These are phyloP conservation scores for Notiomystis cincta DNA, from an alignment of 2,113 vertebrate species.

Conservation along the genomic window DNA sequence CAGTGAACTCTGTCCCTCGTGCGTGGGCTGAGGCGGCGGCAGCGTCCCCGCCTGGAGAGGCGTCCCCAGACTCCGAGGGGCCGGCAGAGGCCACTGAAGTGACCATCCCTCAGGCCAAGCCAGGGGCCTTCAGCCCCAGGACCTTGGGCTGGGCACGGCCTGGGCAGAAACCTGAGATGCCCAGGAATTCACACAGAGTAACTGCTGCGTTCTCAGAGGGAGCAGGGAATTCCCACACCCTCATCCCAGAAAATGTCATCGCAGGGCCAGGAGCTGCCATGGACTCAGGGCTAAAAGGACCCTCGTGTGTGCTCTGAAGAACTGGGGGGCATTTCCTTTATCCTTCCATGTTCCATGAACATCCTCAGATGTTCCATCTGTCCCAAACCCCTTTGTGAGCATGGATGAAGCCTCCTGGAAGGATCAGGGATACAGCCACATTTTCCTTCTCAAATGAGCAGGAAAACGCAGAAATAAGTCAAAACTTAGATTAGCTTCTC, in stretches of 20 bases:
- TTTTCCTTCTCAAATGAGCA: background rate
- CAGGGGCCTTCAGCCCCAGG: background rate
- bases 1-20: background rate
- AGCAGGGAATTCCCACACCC: background rate
- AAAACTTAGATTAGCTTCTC: background rate
- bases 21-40: fast-evolving
- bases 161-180: fast-evolving
- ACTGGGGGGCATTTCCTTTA: background rate
- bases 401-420: background rate
- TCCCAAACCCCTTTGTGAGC: background rate
- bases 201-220: fast-evolving
- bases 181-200: background rate
- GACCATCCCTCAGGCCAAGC: background rate
- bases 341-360: background rate
- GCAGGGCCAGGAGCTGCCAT: background rate
- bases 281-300: background rate
- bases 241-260: background rate
- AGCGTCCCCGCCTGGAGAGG: fast-evolving
- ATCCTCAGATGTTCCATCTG: background rate
- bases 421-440: fast-evolving
- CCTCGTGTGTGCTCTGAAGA: background rate
- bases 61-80: fast-evolving
- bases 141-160: fast-evolving
- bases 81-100: fast-evolving
- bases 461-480: background rate